Evolutionary conservation across 2,113 vertebrate genomes (phyloP).

Genomic region (Strix aluco): DNA sequence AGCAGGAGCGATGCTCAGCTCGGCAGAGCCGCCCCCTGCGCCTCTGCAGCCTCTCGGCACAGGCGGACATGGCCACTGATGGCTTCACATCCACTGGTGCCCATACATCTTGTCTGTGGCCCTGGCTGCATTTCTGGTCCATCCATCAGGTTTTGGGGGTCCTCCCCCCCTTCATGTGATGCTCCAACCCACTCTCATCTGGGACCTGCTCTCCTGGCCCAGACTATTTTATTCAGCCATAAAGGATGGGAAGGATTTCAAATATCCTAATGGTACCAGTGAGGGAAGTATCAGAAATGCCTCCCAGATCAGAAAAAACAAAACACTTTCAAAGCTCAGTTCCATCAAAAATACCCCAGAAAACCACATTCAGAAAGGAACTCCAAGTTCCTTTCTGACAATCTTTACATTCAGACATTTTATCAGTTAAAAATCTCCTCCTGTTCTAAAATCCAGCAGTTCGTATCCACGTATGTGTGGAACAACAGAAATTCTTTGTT

Average conservation of each 20-base stretch:
- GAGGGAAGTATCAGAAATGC: background rate
- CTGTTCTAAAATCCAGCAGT: background rate
- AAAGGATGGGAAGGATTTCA: background rate
- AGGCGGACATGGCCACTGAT: fast-evolving
- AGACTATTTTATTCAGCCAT: fast-evolving
- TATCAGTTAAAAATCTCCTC: background rate
- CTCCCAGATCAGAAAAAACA: background rate
- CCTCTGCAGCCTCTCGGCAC: background rate
- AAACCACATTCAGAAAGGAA: background rate
- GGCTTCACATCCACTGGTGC: fast-evolving
- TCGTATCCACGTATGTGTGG: fast-evolving
- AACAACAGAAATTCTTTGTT: background rate
- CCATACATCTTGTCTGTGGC: fast-evolving
- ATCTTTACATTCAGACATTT: background rate
- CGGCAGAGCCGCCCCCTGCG: background rate
- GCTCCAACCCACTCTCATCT: background rate
- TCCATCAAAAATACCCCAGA: background rate
- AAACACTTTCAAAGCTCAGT: background rate
- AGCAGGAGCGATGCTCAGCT: background rate
- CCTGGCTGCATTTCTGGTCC: background rate
- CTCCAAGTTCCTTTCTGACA: background rate
- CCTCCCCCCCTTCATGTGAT: fast-evolving
- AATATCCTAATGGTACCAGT: background rate
- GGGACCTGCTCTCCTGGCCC: background rate
- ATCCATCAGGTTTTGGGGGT: background rate